Base-by-base conservation (phyloP, 2,113 vertebrate genomes). In the Thalassarche chlororhynchos region DNA sequence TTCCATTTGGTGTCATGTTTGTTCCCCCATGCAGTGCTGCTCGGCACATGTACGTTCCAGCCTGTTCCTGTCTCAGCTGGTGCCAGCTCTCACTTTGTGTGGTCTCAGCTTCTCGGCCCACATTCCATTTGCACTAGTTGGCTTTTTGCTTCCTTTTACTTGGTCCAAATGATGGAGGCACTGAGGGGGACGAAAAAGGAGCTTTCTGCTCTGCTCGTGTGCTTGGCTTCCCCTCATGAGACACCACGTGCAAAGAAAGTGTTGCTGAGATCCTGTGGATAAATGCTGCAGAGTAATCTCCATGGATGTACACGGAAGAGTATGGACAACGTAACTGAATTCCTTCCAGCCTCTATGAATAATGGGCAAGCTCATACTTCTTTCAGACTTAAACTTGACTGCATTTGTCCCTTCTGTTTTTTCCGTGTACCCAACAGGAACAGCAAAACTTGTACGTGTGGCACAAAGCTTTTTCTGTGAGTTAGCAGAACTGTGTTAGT, bases 1-100 rank as follows among this genome's bases (percentile, higher is more conserved):
- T 76, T 76, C 52, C 64, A 26, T 62, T 81, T 65, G 84, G 74
- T 1, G 1, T 79, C 24, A 5, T 14, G 62, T 84, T 90, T 70
- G 40, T 49, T 79, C 62, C 74, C 42, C 46, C 84, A 14, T 55
- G 79, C 51, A 42, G 69, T 10, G 42, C 88, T 72, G 75, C 64
- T 71, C 19, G 2, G 52, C 74, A 80, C 1, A 4, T 1, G 2
- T n/a, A 17, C 2, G 2, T 65, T 66, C 40, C 19, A n/a, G 74
- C 69, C 34, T 54, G 28, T 38, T 82, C 71, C 49, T 0, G 1
- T 54, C 81, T 70, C 31, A 24, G 38, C 44, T 79, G 34, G 61
- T 94, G 71, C 77, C 71, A 74, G 49, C 60, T 75, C 77, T 60
- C 12, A 3, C 40, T 51, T 55, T 57, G 52, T 46, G 64, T 68